Evolutionary conservation across 2,113 vertebrate species (phyloP).

Genomic region (Acanthisitta chloris): DNA sequence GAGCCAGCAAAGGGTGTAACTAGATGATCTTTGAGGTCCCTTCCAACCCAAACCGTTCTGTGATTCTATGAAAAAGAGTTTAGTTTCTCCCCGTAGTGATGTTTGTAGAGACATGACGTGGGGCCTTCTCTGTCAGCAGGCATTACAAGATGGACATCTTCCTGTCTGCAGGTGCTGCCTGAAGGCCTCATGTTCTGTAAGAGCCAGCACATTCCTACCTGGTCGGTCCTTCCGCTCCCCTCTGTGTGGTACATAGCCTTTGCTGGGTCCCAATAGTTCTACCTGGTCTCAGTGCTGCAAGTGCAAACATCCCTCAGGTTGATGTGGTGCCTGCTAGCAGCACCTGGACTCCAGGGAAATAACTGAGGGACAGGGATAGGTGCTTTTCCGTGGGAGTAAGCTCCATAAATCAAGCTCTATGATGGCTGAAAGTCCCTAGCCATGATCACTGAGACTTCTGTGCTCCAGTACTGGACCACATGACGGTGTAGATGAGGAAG

Average conservation of each 20-base stretch:
- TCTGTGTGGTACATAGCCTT: background rate
- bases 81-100: background rate
- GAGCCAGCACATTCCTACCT: accelerated
- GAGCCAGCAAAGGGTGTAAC: background rate
- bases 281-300: background rate
- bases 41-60: background rate
- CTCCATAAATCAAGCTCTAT: too few species aligned
- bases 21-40: background rate
- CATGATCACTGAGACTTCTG: background rate
- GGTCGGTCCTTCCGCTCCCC: background rate
- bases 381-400: background rate
- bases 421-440: background rate
- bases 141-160: background rate
- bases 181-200: background rate
- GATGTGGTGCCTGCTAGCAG: background rate
- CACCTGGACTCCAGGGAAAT: background rate
- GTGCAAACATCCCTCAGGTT: background rate
- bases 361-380: background rate
- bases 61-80: background rate
- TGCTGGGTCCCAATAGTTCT: background rate
- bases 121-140: background rate
- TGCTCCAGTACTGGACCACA: background rate
- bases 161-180: background rate
- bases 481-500: background rate
- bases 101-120: background rate